Conservation (phyloP, 2,797 vertebrate species). For the Nannoperca australis region DNA sequence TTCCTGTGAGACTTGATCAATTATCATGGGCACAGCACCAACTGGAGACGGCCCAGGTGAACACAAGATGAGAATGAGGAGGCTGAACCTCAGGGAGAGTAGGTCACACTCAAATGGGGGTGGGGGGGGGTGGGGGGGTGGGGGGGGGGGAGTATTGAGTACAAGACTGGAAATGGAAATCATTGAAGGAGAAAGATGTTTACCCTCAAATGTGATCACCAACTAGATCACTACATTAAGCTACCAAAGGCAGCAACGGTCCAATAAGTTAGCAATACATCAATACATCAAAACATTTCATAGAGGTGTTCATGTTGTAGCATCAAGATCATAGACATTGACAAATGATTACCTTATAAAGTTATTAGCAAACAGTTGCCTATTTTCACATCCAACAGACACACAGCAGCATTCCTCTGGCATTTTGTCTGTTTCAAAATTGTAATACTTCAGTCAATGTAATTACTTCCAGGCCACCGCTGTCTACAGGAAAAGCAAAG, state of each 20-base stretch:
- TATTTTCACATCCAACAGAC: no score
- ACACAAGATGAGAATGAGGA: constrained; percentile 10
- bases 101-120: constrained; percentile 12
- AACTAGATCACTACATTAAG: not conserved
- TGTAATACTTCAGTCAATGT: not conserved
- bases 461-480: not conserved
- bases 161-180: not conserved
- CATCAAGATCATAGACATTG: no score
- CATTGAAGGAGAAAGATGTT: not conserved
- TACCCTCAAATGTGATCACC: not conserved
- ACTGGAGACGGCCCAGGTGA: constrained; percentile 27
- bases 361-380: no score
- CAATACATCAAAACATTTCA: no score
- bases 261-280: not conserved
- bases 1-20: constrained; percentile 61
- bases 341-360: no score
- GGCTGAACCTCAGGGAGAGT: constrained; percentile 2
- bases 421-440: not conserved
- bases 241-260: not conserved
- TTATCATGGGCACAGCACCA: constrained; percentile 35
- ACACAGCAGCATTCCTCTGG: no score
- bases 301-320: no score
- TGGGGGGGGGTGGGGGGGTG: no score
- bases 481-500: not conserved
- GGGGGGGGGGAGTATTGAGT: not conserved